phyloP scores from a whole-genome alignment of 2,888 invertebrate species.

The Adelphocoris suturalis region DNA sequence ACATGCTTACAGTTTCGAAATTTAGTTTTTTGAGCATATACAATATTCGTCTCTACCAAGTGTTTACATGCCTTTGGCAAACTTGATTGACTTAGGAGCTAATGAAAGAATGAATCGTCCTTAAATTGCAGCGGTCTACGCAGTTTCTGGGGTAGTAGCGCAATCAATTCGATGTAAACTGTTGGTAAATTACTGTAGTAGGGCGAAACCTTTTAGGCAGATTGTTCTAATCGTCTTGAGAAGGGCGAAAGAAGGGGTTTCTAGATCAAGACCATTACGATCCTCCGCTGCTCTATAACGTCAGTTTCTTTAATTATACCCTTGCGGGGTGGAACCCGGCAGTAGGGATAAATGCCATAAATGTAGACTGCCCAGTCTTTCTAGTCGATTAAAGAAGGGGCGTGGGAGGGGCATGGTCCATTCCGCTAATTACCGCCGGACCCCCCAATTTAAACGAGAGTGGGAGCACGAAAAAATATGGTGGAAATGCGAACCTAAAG shows the following conservation, averaged over 20 bases:
- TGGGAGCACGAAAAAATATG: slow-evolving; percentile 10
- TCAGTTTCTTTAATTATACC: slow-evolving; percentile 32
- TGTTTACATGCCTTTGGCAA: too few species aligned
- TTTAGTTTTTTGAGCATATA: too few species aligned
- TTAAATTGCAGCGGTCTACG: too few species aligned
- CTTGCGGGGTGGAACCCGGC: background rate
- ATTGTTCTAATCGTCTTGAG: slow-evolving; percentile 8
- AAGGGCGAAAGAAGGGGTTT: background rate
- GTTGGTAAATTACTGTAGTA: background rate
- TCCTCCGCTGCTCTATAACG: background rate
- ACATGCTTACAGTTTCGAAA: too few species aligned
- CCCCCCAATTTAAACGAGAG: slow-evolving; percentile 4
- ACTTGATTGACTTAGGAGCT: too few species aligned
- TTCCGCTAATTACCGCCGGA: slow-evolving; percentile 23
- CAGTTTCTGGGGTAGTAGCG: background rate
- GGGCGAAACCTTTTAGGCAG: slow-evolving; percentile 3
- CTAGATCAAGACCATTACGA: slow-evolving; percentile 2
- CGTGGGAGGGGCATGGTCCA: slow-evolving; percentile 35
- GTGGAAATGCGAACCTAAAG: background rate
- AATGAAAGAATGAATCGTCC: too few species aligned
- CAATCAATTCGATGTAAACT: background rate
- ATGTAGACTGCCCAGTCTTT: slow-evolving; percentile 38
- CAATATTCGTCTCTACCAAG: too few species aligned
- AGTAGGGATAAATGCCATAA: slow-evolving; percentile 32
- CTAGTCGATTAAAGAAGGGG: slow-evolving; percentile 21